A percentile compares a stretch with the other conserved stretches of the same genome.
phyloP scores from a whole-genome alignment of 2,888 invertebrate genomes.

The Lutraria lutraria region DNA sequence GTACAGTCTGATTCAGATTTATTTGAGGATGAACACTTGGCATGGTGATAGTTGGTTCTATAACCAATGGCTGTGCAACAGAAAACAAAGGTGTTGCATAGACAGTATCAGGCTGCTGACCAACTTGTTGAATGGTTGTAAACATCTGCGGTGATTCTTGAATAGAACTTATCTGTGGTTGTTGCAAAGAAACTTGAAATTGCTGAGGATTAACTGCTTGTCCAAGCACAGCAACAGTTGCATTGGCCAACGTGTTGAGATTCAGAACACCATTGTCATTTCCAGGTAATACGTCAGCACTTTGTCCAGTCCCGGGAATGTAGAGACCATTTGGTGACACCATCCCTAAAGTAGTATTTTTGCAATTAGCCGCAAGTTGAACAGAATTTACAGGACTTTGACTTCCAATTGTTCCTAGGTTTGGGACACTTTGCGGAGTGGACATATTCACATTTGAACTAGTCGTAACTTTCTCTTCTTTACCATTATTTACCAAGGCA shows the following conservation, averaged over 20 bases:
- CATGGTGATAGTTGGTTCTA: constrained; percentile 28
- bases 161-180: background rate
- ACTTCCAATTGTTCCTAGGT: background rate
- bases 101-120: constrained; percentile 37
- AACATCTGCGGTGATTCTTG: constrained; percentile 13
- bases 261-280: constrained; percentile 37
- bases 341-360: background rate
- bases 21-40: background rate
- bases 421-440: background rate
- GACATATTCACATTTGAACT: background rate
- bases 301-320: background rate
- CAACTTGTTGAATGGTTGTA: constrained; percentile 21
- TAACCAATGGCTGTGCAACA: constrained; percentile 5
- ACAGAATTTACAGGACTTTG: background rate
- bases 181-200: constrained; percentile 5
- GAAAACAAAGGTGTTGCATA: constrained; percentile 37
- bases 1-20: constrained; percentile 34
- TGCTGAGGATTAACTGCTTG: constrained; percentile 20
- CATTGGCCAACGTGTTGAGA: constrained; percentile 52
- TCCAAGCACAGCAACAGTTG: constrained; percentile 46
- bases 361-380: background rate
- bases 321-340: background rate
- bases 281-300: background rate
- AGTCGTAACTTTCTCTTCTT: background rate
- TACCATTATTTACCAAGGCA: background rate